Evolutionary conservation across 2,888 invertebrate genomes (phyloP).

Genomic region (Pecten maximus): DNA sequence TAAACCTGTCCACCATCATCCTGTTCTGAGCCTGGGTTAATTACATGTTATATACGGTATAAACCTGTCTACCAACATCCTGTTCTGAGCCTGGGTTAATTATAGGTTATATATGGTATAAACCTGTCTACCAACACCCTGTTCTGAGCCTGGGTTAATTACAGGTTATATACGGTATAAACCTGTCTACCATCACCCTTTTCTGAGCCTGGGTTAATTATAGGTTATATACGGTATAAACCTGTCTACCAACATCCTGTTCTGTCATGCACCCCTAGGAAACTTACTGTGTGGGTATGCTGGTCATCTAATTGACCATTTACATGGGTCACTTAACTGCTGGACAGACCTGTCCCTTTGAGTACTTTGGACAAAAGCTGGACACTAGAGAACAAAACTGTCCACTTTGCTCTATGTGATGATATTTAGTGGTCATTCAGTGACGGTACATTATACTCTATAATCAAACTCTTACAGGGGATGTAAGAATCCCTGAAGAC

Average conservation of each 20-base stretch:
- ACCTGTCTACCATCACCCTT: too few species aligned
- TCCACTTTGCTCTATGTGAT: background rate
- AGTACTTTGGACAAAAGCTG: background rate
- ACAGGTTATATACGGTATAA: too few species aligned
- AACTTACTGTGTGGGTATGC: background rate
- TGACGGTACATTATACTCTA: background rate
- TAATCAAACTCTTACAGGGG: background rate
- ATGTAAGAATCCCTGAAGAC: background rate
- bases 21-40: too few species aligned
- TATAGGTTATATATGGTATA: too few species aligned
- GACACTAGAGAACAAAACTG: background rate
- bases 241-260: background rate
- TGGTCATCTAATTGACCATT: constrained; percentile 30
- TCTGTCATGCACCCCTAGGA: background rate
- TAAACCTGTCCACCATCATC: too few species aligned
- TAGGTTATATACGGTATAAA: too few species aligned
- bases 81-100: too few species aligned
- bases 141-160: too few species aligned
- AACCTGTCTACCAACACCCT: too few species aligned
- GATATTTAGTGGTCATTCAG: background rate
- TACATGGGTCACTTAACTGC: constrained; percentile 2
- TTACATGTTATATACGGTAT: too few species aligned
- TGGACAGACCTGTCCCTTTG: background rate
- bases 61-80: too few species aligned
- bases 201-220: too few species aligned